Conservation (phyloP, 2,113 vertebrate species). For the Caretta caretta region DNA sequence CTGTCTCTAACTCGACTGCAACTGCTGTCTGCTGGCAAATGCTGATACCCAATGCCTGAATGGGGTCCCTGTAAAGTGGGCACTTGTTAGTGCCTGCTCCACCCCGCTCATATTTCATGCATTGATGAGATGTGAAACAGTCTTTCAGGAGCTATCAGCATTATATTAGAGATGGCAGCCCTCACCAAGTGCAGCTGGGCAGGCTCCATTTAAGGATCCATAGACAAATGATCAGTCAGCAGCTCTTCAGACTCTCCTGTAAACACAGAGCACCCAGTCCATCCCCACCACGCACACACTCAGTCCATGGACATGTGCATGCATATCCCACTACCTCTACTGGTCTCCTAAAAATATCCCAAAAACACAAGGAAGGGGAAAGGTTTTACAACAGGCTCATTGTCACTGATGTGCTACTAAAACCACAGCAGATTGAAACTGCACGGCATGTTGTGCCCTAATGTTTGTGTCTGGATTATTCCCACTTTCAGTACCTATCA, state of each 20-base stretch:
- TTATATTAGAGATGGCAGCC: slow-evolving; percentile 41
- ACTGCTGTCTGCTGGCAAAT: slow-evolving; percentile 74
- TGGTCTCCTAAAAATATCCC: slow-evolving; percentile 11
- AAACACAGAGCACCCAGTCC: background rate
- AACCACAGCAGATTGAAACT: slow-evolving; percentile 60
- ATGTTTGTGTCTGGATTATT: slow-evolving; percentile 43
- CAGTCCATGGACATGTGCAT: background rate
- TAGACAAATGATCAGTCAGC: slow-evolving; percentile 51
- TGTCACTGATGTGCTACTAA: slow-evolving; percentile 50
- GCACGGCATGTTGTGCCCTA: slow-evolving; percentile 36
- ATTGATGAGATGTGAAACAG: slow-evolving; percentile 44
- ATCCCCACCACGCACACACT: slow-evolving; percentile 32
- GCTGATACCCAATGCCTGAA: slow-evolving; percentile 79
- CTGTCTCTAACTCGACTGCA: slow-evolving; percentile 69
- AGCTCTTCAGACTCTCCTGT: slow-evolving; percentile 35
- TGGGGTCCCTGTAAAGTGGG: slow-evolving; percentile 64
- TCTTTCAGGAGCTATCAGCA: slow-evolving; percentile 12
- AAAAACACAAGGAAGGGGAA: slow-evolving; percentile 20
- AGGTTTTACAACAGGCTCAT: slow-evolving; percentile 45
- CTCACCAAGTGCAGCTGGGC: slow-evolving; percentile 60
- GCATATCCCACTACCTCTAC: background rate
- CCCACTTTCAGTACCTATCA: slow-evolving; percentile 55
- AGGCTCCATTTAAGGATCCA: slow-evolving; percentile 46
- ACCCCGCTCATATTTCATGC: slow-evolving; percentile 74
- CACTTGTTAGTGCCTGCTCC: slow-evolving; percentile 64